Conservation (phyloP, 2,888 invertebrate genomes). For the Nemotelus pantherinus region DNA sequence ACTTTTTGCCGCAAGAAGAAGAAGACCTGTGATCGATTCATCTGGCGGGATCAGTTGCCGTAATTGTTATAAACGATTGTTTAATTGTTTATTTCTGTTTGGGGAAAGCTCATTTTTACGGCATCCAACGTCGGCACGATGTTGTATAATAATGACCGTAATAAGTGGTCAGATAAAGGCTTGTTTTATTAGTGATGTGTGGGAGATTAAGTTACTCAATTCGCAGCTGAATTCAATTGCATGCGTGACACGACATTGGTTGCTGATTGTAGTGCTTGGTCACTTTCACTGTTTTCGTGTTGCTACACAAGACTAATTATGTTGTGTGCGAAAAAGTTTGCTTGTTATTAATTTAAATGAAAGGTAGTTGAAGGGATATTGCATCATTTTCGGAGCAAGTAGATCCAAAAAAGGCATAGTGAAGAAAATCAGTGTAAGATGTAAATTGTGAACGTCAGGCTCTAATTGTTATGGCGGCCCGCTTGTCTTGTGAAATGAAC, state of each 20-base stretch:
- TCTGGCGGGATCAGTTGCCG: background rate
- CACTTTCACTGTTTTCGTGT: background rate
- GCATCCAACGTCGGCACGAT: background rate
- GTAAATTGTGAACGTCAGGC: too few relatives aligned
- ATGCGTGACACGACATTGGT: background rate
- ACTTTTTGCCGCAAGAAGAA: too few relatives aligned
- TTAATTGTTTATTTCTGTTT: constrained; percentile 34
- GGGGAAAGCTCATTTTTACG: constrained; percentile 20
- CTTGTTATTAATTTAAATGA: too few relatives aligned
- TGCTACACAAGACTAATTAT: too few relatives aligned
- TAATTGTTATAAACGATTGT: constrained; percentile 40
- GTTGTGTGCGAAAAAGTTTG: too few relatives aligned
- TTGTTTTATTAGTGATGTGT: constrained; percentile 14
- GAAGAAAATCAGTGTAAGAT: too few relatives aligned
- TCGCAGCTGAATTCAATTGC: background rate
- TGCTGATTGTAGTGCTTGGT: background rate
- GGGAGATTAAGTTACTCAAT: background rate
- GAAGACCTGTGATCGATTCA: too few relatives aligned
- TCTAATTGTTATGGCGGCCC: too few relatives aligned
- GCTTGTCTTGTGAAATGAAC: too few relatives aligned
- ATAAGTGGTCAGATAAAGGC: constrained; percentile 21
- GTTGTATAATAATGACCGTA: constrained; percentile 18
- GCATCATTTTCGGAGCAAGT: too few relatives aligned
- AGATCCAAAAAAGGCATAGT: too few relatives aligned
- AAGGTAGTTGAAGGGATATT: too few relatives aligned